Evolutionary conservation across 2,888 invertebrate genomes (phyloP).

Genomic region (Crocallis elinguaria): DNA sequence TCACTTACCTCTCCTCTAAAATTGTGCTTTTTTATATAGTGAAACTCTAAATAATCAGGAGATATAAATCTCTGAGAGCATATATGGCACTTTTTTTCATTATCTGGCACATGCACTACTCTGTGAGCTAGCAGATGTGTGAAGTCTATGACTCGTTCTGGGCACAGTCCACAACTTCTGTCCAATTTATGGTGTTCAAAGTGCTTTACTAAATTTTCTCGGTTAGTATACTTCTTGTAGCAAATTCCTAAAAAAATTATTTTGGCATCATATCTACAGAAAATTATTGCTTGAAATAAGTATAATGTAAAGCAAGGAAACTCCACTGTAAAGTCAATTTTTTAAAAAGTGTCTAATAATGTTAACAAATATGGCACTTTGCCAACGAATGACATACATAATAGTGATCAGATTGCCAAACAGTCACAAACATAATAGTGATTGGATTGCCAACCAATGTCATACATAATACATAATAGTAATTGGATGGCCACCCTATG

Average conservation of each 20-base stretch:
- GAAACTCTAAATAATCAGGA: conserved; percentile 51
- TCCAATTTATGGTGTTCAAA: conserved; percentile 53
- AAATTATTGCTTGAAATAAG: no score
- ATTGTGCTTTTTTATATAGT: conserved; percentile 55
- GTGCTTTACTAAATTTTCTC: conserved; percentile 45
- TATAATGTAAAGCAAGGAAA: no score
- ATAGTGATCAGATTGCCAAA: no score
- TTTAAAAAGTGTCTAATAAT: no score
- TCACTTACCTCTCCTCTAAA: conserved; percentile 52
- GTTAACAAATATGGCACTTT: no score
- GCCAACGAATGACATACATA: no score
- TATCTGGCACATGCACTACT: conserved; percentile 49
- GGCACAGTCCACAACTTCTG: conserved; percentile 52
- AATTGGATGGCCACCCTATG: no score
- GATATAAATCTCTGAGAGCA: conserved; percentile 47
- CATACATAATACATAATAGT: no score
- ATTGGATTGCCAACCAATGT: no score
- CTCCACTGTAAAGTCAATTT: no score
- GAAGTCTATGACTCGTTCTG: conserved; percentile 43
- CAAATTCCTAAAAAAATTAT: conserved; percentile 53
- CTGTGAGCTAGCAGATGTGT: conserved; percentile 60
- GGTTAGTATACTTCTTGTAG: conserved; percentile 40
- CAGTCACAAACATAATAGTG: no score
- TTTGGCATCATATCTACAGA: neutral
- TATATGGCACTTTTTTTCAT: conserved; percentile 53